Base-by-base conservation (phyloP, 1,140 invertebrate genomes). In the Saccostrea glomerata region DNA sequence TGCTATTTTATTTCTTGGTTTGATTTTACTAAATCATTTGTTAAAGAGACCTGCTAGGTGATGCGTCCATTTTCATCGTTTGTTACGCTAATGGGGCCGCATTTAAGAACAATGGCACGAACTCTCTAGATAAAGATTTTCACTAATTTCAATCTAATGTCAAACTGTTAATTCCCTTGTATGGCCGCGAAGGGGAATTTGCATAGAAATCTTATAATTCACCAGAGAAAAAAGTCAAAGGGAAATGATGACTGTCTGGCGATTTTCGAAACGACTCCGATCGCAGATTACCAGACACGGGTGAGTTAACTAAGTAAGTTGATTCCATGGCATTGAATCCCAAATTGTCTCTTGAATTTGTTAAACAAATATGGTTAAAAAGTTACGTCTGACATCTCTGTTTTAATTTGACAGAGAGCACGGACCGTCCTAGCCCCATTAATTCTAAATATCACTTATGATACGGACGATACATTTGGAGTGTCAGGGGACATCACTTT, bases 1-100 rank as follows among this genome's bases (percentile, higher is more conserved):
- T 82, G 47, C 83, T 84, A 54, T 60, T 88, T 88, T 88, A 25
- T 17, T 84, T 85, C 55, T 40, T 54, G 40, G 70, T 58, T 88
- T 88, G 60, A 88, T 88, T 88, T 56, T 88, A 40, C 58, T 63
- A 63, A 60, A 85, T 58, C 84, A 85, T 85, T 84, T 54, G 82
- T 56, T 84, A 84, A 55, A 55, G 20, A 84, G 82, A 84, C 82
- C 82, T 84, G 40, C n/a, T 54, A 84, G 54, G 47, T 55, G 40
- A 84, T 84, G 82, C 82, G 82, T 84, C 25, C 15, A 47, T 25
- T 13, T 55, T n/a, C 54, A 20, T 55, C 25, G 20, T 84, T 84
- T 55, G 82, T 54, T 54, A 25, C 40, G 20, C 82, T 84, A 84
- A 84, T 84, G 82, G 82, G 82, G 54, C n/a, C 82, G 17, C 82